These are phyloP conservation scores for Pandemis corylana DNA, from an alignment of 2,888 invertebrate genomes.

Conservation along the genomic window DNA sequence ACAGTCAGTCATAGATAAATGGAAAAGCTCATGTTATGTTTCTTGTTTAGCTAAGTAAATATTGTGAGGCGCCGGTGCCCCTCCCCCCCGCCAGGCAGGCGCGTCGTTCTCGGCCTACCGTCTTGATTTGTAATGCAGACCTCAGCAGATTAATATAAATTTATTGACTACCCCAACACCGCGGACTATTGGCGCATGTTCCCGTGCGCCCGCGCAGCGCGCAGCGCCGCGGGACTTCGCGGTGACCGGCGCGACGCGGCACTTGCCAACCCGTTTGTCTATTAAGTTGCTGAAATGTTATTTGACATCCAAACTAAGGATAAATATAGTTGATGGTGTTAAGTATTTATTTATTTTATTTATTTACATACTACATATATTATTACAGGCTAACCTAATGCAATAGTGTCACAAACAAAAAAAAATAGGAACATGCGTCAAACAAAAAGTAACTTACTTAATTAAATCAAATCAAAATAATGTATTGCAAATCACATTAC, in stretches of 20 bases:
- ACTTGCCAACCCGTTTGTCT: slow-evolving; percentile 9
- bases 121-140: slow-evolving; percentile 28
- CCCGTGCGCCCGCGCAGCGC: slow-evolving; percentile 6
- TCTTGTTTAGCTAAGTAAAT: background rate
- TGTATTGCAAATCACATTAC: too few relatives aligned
- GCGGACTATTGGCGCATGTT: slow-evolving; percentile 16
- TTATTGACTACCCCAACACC: slow-evolving; percentile 31
- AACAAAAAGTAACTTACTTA: too few relatives aligned
- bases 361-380: too few relatives aligned
- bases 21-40: background rate
- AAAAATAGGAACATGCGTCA: too few relatives aligned
- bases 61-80: slow-evolving; percentile 7
- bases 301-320: background rate
- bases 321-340: background rate
- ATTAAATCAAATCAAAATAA: too few relatives aligned
- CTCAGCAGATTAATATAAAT: slow-evolving; percentile 35
- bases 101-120: slow-evolving; percentile 18
- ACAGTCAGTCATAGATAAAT: background rate
- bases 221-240: slow-evolving; percentile 24
- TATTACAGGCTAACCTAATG: too few relatives aligned
- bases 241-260: background rate
- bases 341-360: background rate
- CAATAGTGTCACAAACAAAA: too few relatives aligned
- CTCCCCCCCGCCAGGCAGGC: slow-evolving; percentile 22
- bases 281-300: background rate